A percentile compares a stretch with the other conserved stretches of the same genome.
Evolutionary conservation across 2,888 invertebrate species (phyloP).

Genomic region (Aphidius colemani): DNA sequence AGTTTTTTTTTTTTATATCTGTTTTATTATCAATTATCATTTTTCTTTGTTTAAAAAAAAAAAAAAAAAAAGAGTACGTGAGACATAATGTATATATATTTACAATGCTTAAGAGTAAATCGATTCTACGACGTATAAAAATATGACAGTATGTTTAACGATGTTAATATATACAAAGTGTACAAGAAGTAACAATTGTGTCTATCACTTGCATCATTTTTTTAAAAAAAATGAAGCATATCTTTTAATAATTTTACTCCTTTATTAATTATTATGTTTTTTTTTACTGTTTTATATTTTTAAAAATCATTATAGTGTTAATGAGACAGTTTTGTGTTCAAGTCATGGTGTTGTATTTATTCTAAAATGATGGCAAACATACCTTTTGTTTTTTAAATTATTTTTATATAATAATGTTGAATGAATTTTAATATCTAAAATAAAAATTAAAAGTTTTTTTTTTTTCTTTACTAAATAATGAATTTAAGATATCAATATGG

Average conservation of each 20-base stretch:
- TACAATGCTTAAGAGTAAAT: slow-evolving; percentile 14
- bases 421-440: too few species aligned
- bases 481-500: too few species aligned
- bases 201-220: slow-evolving; percentile 18
- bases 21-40: neutral
- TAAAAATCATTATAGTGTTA: too few species aligned
- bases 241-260: neutral
- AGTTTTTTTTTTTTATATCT: neutral
- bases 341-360: too few species aligned
- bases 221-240: neutral
- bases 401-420: too few species aligned
- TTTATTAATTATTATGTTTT: too few species aligned
- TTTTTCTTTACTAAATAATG: too few species aligned
- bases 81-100: neutral
- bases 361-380: too few species aligned
- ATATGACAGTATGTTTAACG: slow-evolving; percentile 52
- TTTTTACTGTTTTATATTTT: too few species aligned
- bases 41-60: slow-evolving; percentile 3
- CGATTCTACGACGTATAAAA: slow-evolving; percentile 53
- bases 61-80: neutral
- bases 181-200: slow-evolving; percentile 41
- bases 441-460: too few species aligned
- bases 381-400: too few species aligned
- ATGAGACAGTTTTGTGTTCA: too few species aligned
- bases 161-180: slow-evolving; percentile 49